A percentile compares a stretch with the other conserved stretches of the same genome.
These are phyloP conservation scores for Dunckerocampus dactyliophorus DNA, from an alignment of 2,113 vertebrate species.

Conservation along the genomic window DNA sequence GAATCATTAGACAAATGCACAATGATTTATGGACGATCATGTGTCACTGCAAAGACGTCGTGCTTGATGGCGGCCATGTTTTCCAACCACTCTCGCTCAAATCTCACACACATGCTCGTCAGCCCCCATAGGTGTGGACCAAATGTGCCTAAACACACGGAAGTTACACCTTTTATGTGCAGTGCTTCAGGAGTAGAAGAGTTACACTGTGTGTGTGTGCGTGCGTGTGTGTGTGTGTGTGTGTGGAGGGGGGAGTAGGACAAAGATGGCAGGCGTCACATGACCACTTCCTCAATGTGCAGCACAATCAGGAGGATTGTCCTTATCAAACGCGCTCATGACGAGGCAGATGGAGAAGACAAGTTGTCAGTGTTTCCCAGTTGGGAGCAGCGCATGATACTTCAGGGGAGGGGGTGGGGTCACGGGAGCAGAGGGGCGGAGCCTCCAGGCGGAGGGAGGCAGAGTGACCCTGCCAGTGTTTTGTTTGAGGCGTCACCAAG, in stretches of 20 bases:
- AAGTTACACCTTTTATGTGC: no score
- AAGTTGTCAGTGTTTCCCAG: conserved; percentile 19
- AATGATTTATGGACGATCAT: no score
- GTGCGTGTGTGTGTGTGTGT: no score
- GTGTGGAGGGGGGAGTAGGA: background rate
- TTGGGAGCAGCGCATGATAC: conserved; percentile 6
- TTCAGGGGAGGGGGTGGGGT: conserved; percentile 1
- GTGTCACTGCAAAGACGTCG: no score
- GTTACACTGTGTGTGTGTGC: no score
- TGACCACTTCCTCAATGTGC: conserved; percentile 27
- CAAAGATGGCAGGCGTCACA: conserved; percentile 26
- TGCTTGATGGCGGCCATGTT: no score
- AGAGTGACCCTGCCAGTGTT: background rate
- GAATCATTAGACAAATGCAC: no score
- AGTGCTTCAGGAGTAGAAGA: no score
- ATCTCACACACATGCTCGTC: no score
- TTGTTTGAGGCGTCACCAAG: conserved; percentile 16
- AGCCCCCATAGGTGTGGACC: no score
- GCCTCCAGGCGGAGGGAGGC: background rate
- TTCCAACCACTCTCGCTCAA: no score
- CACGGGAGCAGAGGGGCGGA: background rate
- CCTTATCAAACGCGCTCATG: conserved; percentile 20
- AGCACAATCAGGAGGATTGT: conserved; percentile 21
- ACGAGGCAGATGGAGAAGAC: conserved; percentile 23
- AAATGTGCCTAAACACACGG: no score